Evolutionary conservation across 2,113 vertebrate species (phyloP), one percentile per base, ranked within the genome.

Genomic region (Elanoides forficatus): DNA sequence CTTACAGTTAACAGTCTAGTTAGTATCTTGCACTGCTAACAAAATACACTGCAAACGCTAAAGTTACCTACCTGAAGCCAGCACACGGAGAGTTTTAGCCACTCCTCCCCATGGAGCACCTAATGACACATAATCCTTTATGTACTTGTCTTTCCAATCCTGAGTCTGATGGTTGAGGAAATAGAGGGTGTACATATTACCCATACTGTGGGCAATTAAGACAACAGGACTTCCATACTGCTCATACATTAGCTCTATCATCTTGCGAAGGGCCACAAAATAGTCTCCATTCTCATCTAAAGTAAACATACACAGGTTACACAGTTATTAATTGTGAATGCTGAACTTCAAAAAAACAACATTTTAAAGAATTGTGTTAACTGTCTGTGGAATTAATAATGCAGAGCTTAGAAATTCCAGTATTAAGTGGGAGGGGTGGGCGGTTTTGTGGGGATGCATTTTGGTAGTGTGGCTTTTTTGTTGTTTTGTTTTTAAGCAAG

Each of bases 131-230:
- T 99, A 99, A 34, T 99, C 98, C 68, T 98, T 98, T 94, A 99
- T 99, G 96, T 99, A 99, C 86, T 98, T 98, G 98, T 99, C 99
- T 93, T 99, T 99, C 99, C 99, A 99, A 53, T 98, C 98, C 96
- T 99, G 99, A 2, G 98, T 96, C 97, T 99, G 99, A 45, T 95
- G 99, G 97, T 99, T 99, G 85, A 99, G 99, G 98, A 99, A 99
- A 97, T 99, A 99, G 58, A 99, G 98, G 0, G 98, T 99, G 97
- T 99, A 99, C 98, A 99, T 98, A 91, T 99, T 99, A 32, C 99
- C 99, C 99, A 99, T 99, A 48, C 99, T 99, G 98, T 99, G 99
- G 73, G 99, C 99, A 16, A 99, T 98, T 60, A 99, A 98, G 53
- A 99, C 99, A 89, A 99, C 99, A 0, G 99, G 99, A 68, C 98